A percentile compares a stretch with the other conserved stretches of the same genome.
phyloP scores from a whole-genome alignment of 2,113 vertebrate genomes.

The Poeciliopsis turrubarensis region DNA sequence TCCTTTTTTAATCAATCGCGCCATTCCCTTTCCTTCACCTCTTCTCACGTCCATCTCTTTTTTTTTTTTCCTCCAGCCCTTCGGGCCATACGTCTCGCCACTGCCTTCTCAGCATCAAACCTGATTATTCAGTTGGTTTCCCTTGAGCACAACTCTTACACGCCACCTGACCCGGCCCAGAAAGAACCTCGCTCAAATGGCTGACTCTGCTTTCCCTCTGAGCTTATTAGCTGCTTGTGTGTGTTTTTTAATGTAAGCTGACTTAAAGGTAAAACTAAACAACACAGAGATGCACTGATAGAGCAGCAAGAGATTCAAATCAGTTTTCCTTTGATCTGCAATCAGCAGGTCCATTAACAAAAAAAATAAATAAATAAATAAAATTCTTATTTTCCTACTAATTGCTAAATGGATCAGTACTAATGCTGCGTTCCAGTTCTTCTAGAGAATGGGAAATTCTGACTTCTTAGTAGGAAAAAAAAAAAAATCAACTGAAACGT shows the following conservation, averaged over 20 bases:
- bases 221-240: background rate
- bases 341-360: background rate
- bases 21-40: background rate
- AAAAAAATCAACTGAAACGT: too few relatives aligned
- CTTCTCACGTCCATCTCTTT: background rate
- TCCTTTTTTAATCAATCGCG: conserved; percentile 6
- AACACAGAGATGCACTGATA: background rate
- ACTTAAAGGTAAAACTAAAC: background rate
- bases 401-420: background rate
- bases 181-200: background rate
- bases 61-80: conserved; percentile 23
- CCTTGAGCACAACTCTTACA: conserved; percentile 29
- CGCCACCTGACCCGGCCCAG: conserved; percentile 8
- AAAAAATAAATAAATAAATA: too few relatives aligned
- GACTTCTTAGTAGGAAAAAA: too few relatives aligned
- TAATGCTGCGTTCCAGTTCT: background rate
- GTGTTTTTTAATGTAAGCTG: too few relatives aligned
- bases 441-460: too few relatives aligned
- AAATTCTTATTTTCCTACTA: background rate
- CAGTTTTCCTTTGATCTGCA: background rate
- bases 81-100: conserved; percentile 64
- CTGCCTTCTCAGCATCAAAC: conserved; percentile 51
- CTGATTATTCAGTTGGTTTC: conserved; percentile 52
- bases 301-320: background rate
- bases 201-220: background rate